Base-by-base conservation (phyloP, 1,140 invertebrate genomes). In the Prorops nasuta region DNA sequence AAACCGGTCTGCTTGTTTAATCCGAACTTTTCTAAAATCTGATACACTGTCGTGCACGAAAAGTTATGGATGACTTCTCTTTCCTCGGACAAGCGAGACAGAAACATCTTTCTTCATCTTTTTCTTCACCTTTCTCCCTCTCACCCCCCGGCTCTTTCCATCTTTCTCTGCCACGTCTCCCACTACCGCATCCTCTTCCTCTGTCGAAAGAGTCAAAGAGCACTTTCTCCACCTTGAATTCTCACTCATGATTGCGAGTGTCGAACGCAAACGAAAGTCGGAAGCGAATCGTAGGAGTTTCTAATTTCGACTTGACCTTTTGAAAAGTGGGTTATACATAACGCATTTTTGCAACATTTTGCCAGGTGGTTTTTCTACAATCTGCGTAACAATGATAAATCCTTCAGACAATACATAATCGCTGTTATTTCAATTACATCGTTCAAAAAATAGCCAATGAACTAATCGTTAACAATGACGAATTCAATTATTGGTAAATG, bases 141-240 rank as follows among this genome's bases (percentile, higher is more conserved):
- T 40, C 16, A 4, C 3, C 9, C 4, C 32, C 20, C 18, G 16
- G 12, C 4, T 37, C 9, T 19, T 3, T 42, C 9, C 28, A n/a
- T 56, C 40, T 47, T 8, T 39, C n/a, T 49, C 18, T 37, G 45
- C 39, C 24, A 35, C 6, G 36, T 56, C 44, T 58, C 18, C 54
- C 45, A 18, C 48, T 28, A 8, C 4, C 21, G 41, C 14, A 42
- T 9, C 18, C 19, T n/a, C 21, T 49, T 36, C 34, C 46, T 49
- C 35, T 49, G 40, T 4, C 4, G 28, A 49, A 34, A 34, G 16
- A 43, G 43, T 46, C 22, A 20, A 56, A 53, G 58, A 60, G 53
- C 51, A 69, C 66, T 69, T 69, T 70, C 66, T 69, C 63, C 49
- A 44, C 44, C 41, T 55, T 42, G 48, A 53, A 64, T 69, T 66